Percentiles rank a stretch among this genome's conserved stretches.
phyloP scores from a whole-genome alignment of 2,113 vertebrate species.

The Indicator indicator region DNA sequence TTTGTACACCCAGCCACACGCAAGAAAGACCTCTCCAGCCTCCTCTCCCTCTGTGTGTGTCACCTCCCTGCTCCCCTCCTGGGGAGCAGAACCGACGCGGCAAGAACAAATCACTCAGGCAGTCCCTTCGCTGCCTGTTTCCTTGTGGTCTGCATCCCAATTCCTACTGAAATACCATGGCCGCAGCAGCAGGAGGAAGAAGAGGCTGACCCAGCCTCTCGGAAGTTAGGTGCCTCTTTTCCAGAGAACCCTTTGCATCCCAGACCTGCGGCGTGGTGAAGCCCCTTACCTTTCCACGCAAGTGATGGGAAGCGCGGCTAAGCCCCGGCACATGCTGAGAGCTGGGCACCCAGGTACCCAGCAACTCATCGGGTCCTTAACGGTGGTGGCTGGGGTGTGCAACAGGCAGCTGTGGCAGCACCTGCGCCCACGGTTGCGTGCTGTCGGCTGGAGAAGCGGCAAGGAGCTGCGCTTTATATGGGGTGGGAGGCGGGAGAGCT shows the following conservation, averaged over 20 bases:
- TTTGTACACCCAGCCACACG: fast-evolving
- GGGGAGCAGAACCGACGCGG: neutral
- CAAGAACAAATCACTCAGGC: neutral
- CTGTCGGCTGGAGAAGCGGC: fast-evolving
- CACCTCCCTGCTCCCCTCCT: neutral
- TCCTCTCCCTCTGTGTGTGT: neutral
- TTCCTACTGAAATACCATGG: neutral
- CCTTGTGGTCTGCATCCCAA: fast-evolving
- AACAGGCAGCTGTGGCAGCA: neutral
- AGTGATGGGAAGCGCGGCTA: slow-evolving; percentile 79
- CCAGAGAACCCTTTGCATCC: neutral
- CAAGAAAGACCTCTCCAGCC: neutral
- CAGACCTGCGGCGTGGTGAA: neutral
- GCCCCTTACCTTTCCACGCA: slow-evolving; percentile 89
- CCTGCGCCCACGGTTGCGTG: fast-evolving
- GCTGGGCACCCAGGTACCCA: slow-evolving; percentile 13
- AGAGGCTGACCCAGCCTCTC: neutral
- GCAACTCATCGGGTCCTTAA: neutral
- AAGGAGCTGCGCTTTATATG: slow-evolving; percentile 75
- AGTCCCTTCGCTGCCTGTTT: neutral
- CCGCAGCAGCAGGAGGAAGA: neutral
- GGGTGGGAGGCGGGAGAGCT: slow-evolving; percentile 33
- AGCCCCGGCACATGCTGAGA: slow-evolving; percentile 84
- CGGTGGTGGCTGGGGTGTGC: fast-evolving
- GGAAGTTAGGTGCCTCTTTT: neutral